Evolutionary conservation across 2,113 vertebrate species (phyloP).

Genomic region (Cepphus grylle): DNA sequence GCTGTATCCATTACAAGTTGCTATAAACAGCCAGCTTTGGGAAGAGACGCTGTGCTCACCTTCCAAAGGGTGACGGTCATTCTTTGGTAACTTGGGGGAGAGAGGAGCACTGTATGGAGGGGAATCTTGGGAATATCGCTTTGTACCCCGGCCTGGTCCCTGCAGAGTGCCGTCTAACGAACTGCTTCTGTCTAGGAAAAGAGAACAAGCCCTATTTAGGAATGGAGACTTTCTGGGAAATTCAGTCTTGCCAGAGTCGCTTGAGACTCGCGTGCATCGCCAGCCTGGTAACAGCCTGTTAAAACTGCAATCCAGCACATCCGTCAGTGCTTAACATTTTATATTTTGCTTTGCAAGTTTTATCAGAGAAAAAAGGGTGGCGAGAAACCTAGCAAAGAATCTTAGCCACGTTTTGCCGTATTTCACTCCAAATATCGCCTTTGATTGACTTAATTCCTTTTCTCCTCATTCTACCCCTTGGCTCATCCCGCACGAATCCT

Average conservation of each 20-base stretch:
- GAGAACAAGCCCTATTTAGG: slow-evolving; percentile 66
- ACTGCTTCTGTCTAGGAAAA: slow-evolving; percentile 79
- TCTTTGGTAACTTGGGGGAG: slow-evolving; percentile 83
- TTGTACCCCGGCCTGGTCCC: slow-evolving; percentile 78
- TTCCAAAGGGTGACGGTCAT: slow-evolving; percentile 80
- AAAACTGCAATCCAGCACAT: neutral
- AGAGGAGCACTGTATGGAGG: slow-evolving; percentile 77
- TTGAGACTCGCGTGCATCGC: fast-evolving
- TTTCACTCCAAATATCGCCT: neutral
- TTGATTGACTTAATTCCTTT: neutral
- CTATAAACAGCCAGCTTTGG: neutral
- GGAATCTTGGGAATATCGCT: slow-evolving; percentile 80
- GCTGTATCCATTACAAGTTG: neutral
- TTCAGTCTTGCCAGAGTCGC: neutral
- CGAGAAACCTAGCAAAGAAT: neutral
- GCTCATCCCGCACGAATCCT: neutral
- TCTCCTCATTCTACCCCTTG: neutral
- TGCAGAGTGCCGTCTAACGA: slow-evolving; percentile 76
- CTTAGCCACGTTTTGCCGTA: neutral
- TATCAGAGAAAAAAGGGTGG: neutral
- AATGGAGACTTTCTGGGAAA: neutral
- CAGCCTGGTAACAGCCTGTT: neutral
- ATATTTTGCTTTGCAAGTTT: neutral
- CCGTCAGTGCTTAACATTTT: neutral
- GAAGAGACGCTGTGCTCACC: slow-evolving; percentile 72